Conservation (phyloP, 2,797 vertebrate species). For the Calcarius lapponicus region DNA sequence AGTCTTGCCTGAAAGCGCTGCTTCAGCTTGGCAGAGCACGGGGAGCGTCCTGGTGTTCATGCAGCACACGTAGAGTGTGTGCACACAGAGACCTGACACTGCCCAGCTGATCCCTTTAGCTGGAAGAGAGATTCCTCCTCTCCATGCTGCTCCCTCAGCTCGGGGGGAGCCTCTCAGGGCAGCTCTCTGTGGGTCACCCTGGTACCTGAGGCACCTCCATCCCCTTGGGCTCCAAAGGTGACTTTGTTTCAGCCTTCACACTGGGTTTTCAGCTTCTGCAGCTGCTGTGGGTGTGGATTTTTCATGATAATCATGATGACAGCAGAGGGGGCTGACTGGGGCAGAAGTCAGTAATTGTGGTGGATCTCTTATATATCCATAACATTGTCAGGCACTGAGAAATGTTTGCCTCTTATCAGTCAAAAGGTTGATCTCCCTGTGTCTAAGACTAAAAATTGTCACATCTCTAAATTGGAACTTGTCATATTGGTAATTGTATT, state of each 20-base stretch:
- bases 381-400: background rate
- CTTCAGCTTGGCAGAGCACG: background rate
- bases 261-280: background rate
- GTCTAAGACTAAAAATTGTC: background rate
- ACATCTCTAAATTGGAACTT: background rate
- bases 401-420: background rate
- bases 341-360: background rate
- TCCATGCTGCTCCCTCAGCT: background rate
- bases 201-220: background rate
- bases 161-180: background rate
- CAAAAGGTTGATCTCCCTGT: background rate
- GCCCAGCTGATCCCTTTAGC: background rate
- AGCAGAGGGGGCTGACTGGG: background rate
- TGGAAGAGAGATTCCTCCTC: background rate
- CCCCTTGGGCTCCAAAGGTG: background rate
- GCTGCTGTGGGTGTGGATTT: background rate
- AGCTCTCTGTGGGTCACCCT: background rate
- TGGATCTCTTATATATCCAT: rapidly evolving
- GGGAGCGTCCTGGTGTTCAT: background rate
- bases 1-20: background rate
- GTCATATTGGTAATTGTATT: background rate
- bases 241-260: background rate
- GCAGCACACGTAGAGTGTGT: background rate
- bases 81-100: rapidly evolving
- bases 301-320: background rate